Conservation (phyloP, 2,888 invertebrate genomes). For the Standfussiana lucernea region DNA sequence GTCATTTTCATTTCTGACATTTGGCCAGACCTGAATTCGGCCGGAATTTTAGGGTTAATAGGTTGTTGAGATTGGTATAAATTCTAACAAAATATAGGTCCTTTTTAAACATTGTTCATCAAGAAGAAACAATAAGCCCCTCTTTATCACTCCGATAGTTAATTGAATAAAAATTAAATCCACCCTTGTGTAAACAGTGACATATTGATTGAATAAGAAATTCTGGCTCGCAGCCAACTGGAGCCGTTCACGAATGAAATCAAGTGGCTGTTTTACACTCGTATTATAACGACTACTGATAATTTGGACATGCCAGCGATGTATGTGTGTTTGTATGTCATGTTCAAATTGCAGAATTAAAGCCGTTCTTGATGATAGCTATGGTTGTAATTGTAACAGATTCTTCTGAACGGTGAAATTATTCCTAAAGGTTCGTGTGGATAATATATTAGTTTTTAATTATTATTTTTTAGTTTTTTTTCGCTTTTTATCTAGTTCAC, state of each 20-base stretch:
- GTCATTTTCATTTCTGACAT: background rate
- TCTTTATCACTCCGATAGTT: background rate
- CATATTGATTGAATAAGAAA: constrained; percentile 75
- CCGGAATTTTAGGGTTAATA: background rate
- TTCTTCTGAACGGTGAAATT: background rate
- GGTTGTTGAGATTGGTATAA: background rate
- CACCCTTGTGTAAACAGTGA: constrained; percentile 45
- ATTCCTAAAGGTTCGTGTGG: too few species aligned
- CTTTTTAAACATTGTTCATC: background rate
- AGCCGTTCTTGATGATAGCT: background rate
- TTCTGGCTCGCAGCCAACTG: constrained; percentile 71
- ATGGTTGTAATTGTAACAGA: background rate
- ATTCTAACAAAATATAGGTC: background rate
- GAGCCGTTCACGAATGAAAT: constrained; percentile 71
- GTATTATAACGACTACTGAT: constrained; percentile 60
- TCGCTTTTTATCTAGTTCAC: too few species aligned
- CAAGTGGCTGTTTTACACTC: constrained; percentile 69
- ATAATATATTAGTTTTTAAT: too few species aligned
- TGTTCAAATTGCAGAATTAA: constrained; percentile 6
- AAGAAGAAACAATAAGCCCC: background rate
- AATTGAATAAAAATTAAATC: constrained; percentile 18
- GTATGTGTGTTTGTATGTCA: constrained; percentile 12
- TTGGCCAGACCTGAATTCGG: background rate
- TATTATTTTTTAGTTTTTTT: too few species aligned
- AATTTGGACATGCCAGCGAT: constrained; percentile 35